Evolutionary conservation across 1,140 invertebrate genomes (phyloP).

Genomic region (Calliopsis andreniformis): DNA sequence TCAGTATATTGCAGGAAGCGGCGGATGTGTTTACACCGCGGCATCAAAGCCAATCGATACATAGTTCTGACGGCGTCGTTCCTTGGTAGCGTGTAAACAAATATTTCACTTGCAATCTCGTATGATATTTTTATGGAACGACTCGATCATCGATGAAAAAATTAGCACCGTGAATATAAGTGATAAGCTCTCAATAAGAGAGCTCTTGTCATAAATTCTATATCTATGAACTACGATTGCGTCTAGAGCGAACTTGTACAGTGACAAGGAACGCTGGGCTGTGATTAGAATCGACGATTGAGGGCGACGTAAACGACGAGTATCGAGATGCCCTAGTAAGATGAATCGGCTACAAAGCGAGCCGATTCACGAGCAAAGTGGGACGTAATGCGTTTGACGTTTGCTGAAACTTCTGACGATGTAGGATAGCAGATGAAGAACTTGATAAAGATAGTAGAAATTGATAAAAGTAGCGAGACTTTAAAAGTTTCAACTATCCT

Average conservation of each 20-base stretch:
- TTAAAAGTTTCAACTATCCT: too few relatives aligned
- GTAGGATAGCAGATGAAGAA: constrained; percentile 28
- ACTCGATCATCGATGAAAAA: too few relatives aligned
- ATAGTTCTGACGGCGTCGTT: background rate
- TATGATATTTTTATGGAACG: background rate
- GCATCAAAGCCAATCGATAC: constrained; percentile 53
- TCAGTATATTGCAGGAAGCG: background rate
- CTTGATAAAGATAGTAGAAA: constrained; percentile 40
- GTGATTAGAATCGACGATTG: constrained; percentile 6
- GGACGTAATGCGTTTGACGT: constrained; percentile 19
- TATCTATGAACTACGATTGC: too few relatives aligned
- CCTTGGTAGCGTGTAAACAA: constrained; percentile 23
- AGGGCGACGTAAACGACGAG: constrained; percentile 10
- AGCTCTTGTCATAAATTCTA: too few relatives aligned
- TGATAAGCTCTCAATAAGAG: too few relatives aligned
- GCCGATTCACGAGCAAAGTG: constrained; percentile 20
- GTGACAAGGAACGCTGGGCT: too few relatives aligned
- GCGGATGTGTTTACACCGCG: constrained; percentile 45
- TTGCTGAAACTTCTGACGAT: constrained; percentile 22
- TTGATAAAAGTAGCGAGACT: too few relatives aligned
- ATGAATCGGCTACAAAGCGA: constrained; percentile 18
- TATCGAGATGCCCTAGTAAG: constrained; percentile 38
- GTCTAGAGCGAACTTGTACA: too few relatives aligned
- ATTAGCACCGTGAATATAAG: too few relatives aligned
- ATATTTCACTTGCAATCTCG: constrained; percentile 23